phyloP scores from a whole-genome alignment of 1,140 invertebrate species.

The Wasmannia auropunctata region DNA sequence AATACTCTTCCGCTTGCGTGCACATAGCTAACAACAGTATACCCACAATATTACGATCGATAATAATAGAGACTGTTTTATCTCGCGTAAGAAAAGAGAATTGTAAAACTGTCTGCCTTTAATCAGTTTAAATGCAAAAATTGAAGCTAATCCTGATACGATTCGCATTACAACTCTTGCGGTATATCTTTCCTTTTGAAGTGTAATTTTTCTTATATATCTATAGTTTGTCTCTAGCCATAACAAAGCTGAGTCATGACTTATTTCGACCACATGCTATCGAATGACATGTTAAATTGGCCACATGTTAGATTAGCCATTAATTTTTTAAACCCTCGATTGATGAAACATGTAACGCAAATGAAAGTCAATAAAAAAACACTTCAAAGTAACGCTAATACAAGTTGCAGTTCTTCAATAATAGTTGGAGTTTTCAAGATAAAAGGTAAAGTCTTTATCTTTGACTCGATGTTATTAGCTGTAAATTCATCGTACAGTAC shows the following conservation, averaged over 20 bases:
- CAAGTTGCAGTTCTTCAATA: not conserved
- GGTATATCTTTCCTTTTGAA: not conserved
- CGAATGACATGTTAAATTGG: not conserved
- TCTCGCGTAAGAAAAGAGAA: not conserved
- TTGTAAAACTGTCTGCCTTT: not conserved
- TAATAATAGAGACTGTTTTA: not conserved
- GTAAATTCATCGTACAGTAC: not conserved
- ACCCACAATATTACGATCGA: not conserved
- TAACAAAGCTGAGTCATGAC: not conserved
- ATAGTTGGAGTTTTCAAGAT: not conserved
- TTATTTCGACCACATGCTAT: not conserved
- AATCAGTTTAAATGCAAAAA: not conserved
- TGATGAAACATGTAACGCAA: not conserved
- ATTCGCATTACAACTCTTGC: not conserved
- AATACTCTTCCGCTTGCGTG: not conserved
- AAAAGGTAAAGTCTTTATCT: not conserved
- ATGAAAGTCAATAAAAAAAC: not conserved
- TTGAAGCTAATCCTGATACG: not conserved
- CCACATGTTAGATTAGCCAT: not conserved
- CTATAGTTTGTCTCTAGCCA: not conserved
- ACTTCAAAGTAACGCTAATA: not conserved
- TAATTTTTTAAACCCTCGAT: not conserved
- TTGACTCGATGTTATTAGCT: not conserved
- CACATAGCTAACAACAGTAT: not conserved
- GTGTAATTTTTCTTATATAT: constrained; percentile 3